These are phyloP conservation scores for Diglossa cyanea DNA, from an alignment of 2,797 vertebrate species.

Conservation along the genomic window DNA sequence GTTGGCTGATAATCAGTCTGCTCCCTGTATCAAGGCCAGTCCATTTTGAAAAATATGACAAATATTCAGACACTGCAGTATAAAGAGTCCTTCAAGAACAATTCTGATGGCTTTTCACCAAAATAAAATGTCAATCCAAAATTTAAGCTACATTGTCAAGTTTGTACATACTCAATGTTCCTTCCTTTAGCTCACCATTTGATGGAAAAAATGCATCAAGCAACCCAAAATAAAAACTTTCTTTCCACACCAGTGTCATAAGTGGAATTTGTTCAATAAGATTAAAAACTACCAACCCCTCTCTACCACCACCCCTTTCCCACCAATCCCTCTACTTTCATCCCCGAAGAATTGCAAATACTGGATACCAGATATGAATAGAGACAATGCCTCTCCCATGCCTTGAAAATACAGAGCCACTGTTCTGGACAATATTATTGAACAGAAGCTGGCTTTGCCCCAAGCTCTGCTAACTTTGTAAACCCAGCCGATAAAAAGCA, in stretches of 20 bases:
- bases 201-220: not conserved
- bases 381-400: not conserved
- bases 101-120: not conserved
- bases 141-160: not conserved
- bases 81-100: not conserved
- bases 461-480: not conserved
- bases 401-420: not conserved
- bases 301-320: not conserved
- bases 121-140: not conserved
- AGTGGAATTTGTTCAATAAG: not conserved
- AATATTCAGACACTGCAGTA: not conserved
- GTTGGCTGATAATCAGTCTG: not conserved
- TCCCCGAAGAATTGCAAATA: not conserved
- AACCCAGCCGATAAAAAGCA: not conserved
- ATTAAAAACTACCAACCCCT: not conserved
- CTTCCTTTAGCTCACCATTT: not conserved
- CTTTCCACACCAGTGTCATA: not conserved
- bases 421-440: not conserved
- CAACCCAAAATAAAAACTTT: not conserved
- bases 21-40: not conserved
- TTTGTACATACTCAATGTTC: not conserved
- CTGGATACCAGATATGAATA: not conserved
- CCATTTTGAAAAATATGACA: not conserved
- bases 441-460: not conserved
- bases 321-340: not conserved